Evolutionary conservation across 1,140 invertebrate species (phyloP).

Genomic region (Drosophila albomicans): DNA sequence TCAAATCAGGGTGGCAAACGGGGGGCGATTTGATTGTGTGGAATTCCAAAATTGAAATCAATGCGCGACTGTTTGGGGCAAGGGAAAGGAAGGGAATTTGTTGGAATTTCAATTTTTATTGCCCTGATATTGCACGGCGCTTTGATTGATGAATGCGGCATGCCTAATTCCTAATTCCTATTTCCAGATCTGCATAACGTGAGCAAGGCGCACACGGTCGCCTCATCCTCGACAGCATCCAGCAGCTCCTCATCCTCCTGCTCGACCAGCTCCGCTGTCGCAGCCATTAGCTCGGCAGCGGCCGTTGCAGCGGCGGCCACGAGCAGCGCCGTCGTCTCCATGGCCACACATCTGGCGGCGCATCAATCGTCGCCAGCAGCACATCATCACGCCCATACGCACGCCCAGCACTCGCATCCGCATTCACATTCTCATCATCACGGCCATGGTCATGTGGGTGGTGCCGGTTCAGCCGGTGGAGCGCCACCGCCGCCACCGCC

Average conservation of each 20-base stretch:
- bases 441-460: slow-evolving; percentile 55
- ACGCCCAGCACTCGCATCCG: slow-evolving; percentile 32
- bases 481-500: slow-evolving; percentile 37
- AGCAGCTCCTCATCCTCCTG: slow-evolving; percentile 69
- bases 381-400: slow-evolving; percentile 55
- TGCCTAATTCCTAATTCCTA: slow-evolving; percentile 44
- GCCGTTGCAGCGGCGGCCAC: slow-evolving; percentile 48
- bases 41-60: slow-evolving; percentile 58
- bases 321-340: slow-evolving; percentile 62
- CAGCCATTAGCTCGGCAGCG: slow-evolving; percentile 66
- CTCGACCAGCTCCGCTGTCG: slow-evolving; percentile 71
- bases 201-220: slow-evolving; percentile 69
- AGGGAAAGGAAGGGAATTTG: background rate
- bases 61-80: slow-evolving; percentile 4
- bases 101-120: slow-evolving; percentile 64
- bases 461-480: background rate
- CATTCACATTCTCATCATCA: slow-evolving; percentile 55
- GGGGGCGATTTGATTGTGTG: background rate
- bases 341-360: slow-evolving; percentile 71
- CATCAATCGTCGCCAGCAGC: slow-evolving; percentile 45
- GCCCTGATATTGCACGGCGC: slow-evolving; percentile 40
- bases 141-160: slow-evolving; percentile 73
- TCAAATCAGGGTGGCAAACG: background rate
- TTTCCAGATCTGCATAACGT: slow-evolving; percentile 71
- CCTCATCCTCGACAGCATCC: slow-evolving; percentile 70